A percentile compares a stretch with the other conserved stretches of the same genome.
These are phyloP conservation scores for Oscheius sp. DNA, from an alignment of 1,140 invertebrate species.

Conservation along the genomic window DNA sequence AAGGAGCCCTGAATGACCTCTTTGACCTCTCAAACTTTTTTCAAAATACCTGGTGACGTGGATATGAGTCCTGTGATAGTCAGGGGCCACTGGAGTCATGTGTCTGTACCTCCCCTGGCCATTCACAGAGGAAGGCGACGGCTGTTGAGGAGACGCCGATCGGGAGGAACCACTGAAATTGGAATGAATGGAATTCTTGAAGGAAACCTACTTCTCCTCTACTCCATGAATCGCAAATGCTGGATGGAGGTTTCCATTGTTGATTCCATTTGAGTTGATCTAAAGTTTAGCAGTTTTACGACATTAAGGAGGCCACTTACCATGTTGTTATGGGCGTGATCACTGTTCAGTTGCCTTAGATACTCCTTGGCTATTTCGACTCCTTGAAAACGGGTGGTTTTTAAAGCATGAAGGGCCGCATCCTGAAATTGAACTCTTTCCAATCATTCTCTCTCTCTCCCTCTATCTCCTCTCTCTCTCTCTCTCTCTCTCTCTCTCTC, in stretches of 20 bases:
- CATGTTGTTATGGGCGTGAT: conserved; percentile 11
- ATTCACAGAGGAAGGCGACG: conserved; percentile 13
- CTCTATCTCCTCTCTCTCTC: conserved; percentile 1
- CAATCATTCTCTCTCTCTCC: background rate
- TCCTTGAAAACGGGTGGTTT: conserved; percentile 51
- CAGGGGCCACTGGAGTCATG: conserved; percentile 20
- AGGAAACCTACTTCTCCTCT: background rate
- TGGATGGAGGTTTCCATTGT: background rate
- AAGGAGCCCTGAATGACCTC: background rate
- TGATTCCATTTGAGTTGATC: background rate
- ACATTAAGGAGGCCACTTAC: background rate
- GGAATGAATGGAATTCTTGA: background rate
- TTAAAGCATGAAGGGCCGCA: conserved; percentile 50
- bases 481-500: background rate
- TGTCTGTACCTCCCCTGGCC: background rate
- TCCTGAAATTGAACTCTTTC: conserved; percentile 43
- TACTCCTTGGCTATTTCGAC: conserved; percentile 43
- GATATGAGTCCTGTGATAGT: conserved; percentile 23
- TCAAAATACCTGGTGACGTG: conserved; percentile 11
- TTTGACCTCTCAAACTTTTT: no score
- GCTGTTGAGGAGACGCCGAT: background rate
- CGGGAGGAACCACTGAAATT: background rate
- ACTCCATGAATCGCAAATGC: background rate
- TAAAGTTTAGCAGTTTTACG: background rate
- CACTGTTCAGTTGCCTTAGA: conserved; percentile 25